Percentiles rank a stretch among this genome's conserved stretches.
Evolutionary conservation across 2,888 invertebrate genomes (phyloP).

Genomic region (Acheta domesticus): DNA sequence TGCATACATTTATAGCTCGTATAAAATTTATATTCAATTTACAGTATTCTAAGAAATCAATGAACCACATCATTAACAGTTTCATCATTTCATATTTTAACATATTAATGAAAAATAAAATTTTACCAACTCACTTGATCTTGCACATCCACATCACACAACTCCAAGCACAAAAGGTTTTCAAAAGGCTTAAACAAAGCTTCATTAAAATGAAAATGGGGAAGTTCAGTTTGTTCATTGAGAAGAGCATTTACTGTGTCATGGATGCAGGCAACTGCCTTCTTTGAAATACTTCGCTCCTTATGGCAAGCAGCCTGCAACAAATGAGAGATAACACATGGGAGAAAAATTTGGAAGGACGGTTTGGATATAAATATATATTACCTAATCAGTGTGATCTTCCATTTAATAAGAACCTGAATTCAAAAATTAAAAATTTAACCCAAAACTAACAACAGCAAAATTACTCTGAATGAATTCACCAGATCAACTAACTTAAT

Average conservation of each 20-base stretch:
- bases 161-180: conserved; percentile 86
- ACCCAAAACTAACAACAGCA: neutral
- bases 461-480: neutral
- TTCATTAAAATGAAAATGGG: conserved; percentile 94
- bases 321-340: conserved; percentile 25
- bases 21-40: too few species aligned
- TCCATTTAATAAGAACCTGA: neutral
- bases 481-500: too few species aligned
- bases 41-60: too few species aligned
- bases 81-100: too few species aligned
- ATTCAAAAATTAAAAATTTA: neutral
- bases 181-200: conserved; percentile 93
- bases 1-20: too few species aligned
- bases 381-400: neutral
- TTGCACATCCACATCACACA: conserved; percentile 91
- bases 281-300: conserved; percentile 82
- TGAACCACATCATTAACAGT: too few species aligned
- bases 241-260: conserved; percentile 85
- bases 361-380: too few species aligned
- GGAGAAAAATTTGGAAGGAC: too few species aligned
- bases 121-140: conserved; percentile 53
- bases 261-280: conserved; percentile 84
- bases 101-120: too few species aligned
- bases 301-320: conserved; percentile 84
- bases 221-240: conserved; percentile 81